A percentile compares a stretch with the other conserved stretches of the same genome.
Conservation (phyloP, 1,140 invertebrate genomes). For the Drosophila nebulosa region DNA sequence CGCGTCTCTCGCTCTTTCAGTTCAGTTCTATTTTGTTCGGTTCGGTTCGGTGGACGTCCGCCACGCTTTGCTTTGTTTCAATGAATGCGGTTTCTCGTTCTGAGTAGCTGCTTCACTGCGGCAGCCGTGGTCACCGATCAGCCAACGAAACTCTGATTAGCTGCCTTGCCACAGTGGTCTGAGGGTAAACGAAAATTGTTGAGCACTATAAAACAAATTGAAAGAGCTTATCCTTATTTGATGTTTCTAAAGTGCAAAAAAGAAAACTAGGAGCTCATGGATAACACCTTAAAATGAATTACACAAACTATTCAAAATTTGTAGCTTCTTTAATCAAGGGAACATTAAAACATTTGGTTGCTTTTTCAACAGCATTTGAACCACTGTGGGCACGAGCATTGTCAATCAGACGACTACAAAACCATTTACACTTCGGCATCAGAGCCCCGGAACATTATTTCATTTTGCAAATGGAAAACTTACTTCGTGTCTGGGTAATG, state of each 20-base stretch:
- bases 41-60: background rate
- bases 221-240: too few relatives aligned
- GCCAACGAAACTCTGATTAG: background rate
- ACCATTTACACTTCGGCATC: constrained; percentile 38
- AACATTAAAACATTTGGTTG: too few relatives aligned
- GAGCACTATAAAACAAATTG: too few relatives aligned
- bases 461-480: background rate
- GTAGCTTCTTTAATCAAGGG: too few relatives aligned
- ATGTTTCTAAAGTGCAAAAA: too few relatives aligned
- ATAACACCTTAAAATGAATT: too few relatives aligned
- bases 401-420: constrained; percentile 33
- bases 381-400: constrained; percentile 25
- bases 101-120: background rate
- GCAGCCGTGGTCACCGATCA: background rate
- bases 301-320: too few relatives aligned
- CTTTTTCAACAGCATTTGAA: background rate
- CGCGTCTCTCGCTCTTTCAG: background rate
- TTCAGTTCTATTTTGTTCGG: background rate
- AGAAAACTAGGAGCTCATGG: too few relatives aligned
- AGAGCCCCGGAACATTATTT: background rate
- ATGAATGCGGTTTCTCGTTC: background rate
- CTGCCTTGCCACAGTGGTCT: background rate
- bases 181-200: background rate
- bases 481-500: background rate
- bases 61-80: background rate